A percentile compares a stretch with the other conserved stretches of the same genome.
phyloP scores from a whole-genome alignment of 1,140 invertebrate species.

The Brachionus calyciflorus region DNA sequence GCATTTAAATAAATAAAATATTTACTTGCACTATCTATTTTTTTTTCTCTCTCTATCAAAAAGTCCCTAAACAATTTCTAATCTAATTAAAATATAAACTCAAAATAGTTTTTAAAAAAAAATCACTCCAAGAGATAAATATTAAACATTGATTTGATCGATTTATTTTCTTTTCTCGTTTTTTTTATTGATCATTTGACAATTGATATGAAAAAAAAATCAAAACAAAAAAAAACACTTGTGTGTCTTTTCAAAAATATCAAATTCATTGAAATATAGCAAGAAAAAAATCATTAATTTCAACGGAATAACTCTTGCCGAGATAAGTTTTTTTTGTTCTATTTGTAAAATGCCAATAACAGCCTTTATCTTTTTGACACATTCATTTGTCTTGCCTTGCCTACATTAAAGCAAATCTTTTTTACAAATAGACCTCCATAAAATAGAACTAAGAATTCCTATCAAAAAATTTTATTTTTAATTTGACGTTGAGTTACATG shows the following conservation, averaged over 20 bases:
- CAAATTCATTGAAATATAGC: background rate
- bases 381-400: background rate
- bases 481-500: too few species aligned
- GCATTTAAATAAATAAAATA: background rate
- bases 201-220: background rate
- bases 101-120: background rate
- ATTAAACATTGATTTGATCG: conserved; percentile 23
- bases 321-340: background rate
- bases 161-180: too few species aligned
- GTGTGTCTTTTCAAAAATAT: conserved; percentile 13
- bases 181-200: conserved; percentile 38
- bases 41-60: background rate
- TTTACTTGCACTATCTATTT: conserved; percentile 31
- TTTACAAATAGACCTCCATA: too few species aligned
- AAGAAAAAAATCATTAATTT: conserved; percentile 32
- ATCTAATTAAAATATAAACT: conserved; percentile 7
- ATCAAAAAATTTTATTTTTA: too few species aligned
- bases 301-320: conserved; percentile 27
- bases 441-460: conserved; percentile 15
- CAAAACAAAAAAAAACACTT: conserved; percentile 3
- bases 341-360: background rate
- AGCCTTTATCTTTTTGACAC: conserved; percentile 38
- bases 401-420: too few species aligned
- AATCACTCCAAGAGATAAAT: conserved; percentile 11
- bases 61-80: conserved; percentile 1